Conservation (phyloP, 2,888 invertebrate species). For the Drosophila affinis region DNA sequence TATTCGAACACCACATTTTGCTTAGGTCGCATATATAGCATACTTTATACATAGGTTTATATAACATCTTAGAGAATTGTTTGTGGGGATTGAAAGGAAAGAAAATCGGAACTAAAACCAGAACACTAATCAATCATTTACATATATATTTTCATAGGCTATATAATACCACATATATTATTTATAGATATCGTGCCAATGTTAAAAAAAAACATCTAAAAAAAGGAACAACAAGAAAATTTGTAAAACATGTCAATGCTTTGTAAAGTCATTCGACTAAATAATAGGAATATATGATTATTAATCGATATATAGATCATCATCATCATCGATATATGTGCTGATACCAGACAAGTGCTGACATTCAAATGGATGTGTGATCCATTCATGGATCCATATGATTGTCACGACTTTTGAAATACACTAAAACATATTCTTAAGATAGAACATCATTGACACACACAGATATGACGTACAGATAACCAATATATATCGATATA, state of each 20-base stretch:
- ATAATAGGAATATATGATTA: slow-evolving; percentile 16
- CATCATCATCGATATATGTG: slow-evolving; percentile 4
- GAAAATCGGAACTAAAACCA: slow-evolving; percentile 34
- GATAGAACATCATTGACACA: slow-evolving; percentile 14
- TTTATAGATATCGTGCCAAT: slow-evolving; percentile 74
- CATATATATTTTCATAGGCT: slow-evolving; percentile 62
- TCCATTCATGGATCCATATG: background rate
- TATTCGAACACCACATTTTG: slow-evolving; percentile 31
- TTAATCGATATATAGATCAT: slow-evolving; percentile 17
- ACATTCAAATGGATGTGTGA: slow-evolving; percentile 7
- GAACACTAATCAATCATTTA: slow-evolving; percentile 40
- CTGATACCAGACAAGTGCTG: slow-evolving; percentile 3
- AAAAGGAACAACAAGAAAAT: slow-evolving; percentile 43
- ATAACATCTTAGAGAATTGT: slow-evolving; percentile 37
- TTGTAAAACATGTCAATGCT: slow-evolving; percentile 41
- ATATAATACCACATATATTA: slow-evolving; percentile 38
- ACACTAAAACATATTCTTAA: slow-evolving; percentile 16
- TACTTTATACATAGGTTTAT: slow-evolving; percentile 5
- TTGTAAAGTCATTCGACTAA: slow-evolving; percentile 47
- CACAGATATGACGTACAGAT: slow-evolving; percentile 21
- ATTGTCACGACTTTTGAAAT: slow-evolving; percentile 3
- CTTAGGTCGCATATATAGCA: slow-evolving; percentile 27
- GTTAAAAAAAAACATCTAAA: slow-evolving; percentile 52
- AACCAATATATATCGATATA: slow-evolving; percentile 29
- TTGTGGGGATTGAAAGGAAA: slow-evolving; percentile 15